These are phyloP conservation scores for Halictus quadricinctus DNA, from an alignment of 2,888 invertebrate species.

Conservation along the genomic window DNA sequence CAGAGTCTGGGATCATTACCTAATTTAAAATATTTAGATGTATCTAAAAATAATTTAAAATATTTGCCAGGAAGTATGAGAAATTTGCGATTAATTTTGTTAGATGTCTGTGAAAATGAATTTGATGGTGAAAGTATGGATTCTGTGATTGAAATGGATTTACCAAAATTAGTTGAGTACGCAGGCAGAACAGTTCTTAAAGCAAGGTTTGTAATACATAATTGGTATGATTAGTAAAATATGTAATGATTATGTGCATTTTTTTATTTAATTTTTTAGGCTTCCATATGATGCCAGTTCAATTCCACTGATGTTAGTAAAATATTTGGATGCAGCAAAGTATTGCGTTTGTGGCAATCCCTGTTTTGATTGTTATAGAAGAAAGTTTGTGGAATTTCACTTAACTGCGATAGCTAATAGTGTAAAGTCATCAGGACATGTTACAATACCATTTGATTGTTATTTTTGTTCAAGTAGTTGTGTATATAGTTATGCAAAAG, in stretches of 20 bases:
- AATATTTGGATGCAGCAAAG: slow-evolving; percentile 85
- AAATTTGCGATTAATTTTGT: slow-evolving; percentile 83
- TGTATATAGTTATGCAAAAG: slow-evolving; percentile 60
- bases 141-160: slow-evolving; percentile 75
- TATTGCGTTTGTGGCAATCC: slow-evolving; percentile 86
- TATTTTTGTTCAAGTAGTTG: slow-evolving; percentile 86
- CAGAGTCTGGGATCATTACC: slow-evolving; percentile 86
- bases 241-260: slow-evolving; percentile 19
- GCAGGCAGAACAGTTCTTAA: slow-evolving; percentile 84
- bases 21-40: slow-evolving; percentile 83
- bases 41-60: slow-evolving; percentile 84
- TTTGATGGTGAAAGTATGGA: slow-evolving; percentile 79
- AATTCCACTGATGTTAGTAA: slow-evolving; percentile 85
- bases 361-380: slow-evolving; percentile 76
- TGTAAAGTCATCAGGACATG: slow-evolving; percentile 73
- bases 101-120: slow-evolving; percentile 85
- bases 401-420: slow-evolving; percentile 67
- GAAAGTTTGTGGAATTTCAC: slow-evolving; percentile 57
- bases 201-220: slow-evolving; percentile 73
- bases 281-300: slow-evolving; percentile 84
- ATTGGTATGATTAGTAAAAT: not conserved
- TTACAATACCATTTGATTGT: slow-evolving; percentile 84
- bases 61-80: slow-evolving; percentile 86
- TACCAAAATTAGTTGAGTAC: slow-evolving; percentile 84
- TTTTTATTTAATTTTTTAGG: slow-evolving; percentile 74